Base-by-base conservation (phyloP, 2,888 invertebrate genomes). In the Spisula subtruncata region DNA sequence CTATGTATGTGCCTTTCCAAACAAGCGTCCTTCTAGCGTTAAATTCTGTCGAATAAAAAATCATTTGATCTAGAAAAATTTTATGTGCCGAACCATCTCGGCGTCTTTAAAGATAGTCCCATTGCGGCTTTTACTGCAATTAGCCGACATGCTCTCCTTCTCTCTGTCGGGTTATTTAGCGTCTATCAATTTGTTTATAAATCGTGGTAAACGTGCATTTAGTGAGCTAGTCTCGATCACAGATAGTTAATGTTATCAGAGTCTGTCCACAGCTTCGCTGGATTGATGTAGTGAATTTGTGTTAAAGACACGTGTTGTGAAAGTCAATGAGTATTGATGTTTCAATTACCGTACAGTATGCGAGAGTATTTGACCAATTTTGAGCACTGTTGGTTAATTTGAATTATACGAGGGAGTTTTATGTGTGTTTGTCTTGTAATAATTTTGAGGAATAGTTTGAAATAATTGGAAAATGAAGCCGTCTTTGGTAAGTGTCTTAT, bases 381-480 rank as follows among this genome's bases (percentile, higher is more conserved):
- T 12, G 16, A 75, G 32, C 12, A 18, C 5, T 2, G 10, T 35
- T 32, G 16, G 18, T 35, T 32, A 25, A 25, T 25, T 66, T 10
- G 12, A 25, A 32, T 75, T 75, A 75, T 1, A 18, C 18, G 25
- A 35, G 29, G n/a, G 35, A 75, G 18, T 18, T 1, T 18, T 32
- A 75, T 10, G 32, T 75, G 12, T 32, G 16, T 16, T 16, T 75
- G 8, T 41, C 41, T 75, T 75, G 12, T 75, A 75, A 32, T 5
- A 2, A 41, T 41, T 41, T 41, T 5, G 35, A 75, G 20, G 25
- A 12, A 32, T 10, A 66, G 25, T 25, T 66, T 25, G 10, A 66
- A 10, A 66, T 66, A 6, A n/a, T n/a, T 1, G 75, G 75, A 75
- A 75, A 75, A 75, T 75, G 75, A 75, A 75, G 35, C 75, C 75